These are phyloP conservation scores for Parnassius apollo DNA, from an alignment of 2,888 invertebrate genomes.

Conservation along the genomic window DNA sequence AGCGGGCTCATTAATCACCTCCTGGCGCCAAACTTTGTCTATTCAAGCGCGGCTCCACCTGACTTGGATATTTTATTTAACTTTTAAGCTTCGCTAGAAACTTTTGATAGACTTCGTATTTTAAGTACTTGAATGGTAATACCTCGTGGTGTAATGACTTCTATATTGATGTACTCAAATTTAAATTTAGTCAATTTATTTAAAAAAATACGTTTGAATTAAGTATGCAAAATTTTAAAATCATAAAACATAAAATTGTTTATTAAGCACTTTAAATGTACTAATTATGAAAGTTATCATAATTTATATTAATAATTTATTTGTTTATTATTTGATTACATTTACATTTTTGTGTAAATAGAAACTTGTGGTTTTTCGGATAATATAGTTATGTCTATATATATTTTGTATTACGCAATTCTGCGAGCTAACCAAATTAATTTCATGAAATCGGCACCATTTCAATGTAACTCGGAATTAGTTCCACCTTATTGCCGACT, in stretches of 20 bases:
- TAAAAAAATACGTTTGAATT: not conserved
- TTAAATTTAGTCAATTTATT: not conserved
- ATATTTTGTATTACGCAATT: not conserved
- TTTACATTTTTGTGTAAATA: not conserved
- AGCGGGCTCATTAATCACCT: slow-evolving; percentile 72
- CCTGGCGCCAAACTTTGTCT: slow-evolving; percentile 65
- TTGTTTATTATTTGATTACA: not conserved
- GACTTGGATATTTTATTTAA: slow-evolving; percentile 79
- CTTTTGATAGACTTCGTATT: slow-evolving; percentile 79
- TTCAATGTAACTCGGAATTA: slow-evolving; percentile 74
- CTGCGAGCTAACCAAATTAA: slow-evolving; percentile 29
- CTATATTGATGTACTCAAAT: not conserved
- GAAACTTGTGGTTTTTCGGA: not conserved
- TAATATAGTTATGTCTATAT: too few relatives aligned
- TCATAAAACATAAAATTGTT: too few relatives aligned
- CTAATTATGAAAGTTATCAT: too few relatives aligned
- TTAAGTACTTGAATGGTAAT: slow-evolving; percentile 79
- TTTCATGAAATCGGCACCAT: slow-evolving; percentile 50
- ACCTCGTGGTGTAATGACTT: slow-evolving; percentile 50
- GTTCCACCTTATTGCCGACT: slow-evolving; percentile 80
- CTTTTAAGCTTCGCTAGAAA: slow-evolving; percentile 78
- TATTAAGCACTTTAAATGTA: too few relatives aligned
- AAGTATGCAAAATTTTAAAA: too few relatives aligned
- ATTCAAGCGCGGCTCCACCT: slow-evolving; percentile 70
- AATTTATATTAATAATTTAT: too few relatives aligned